Base-by-base conservation (phyloP, 2,797 vertebrate genomes). In the Falco berigora region DNA sequence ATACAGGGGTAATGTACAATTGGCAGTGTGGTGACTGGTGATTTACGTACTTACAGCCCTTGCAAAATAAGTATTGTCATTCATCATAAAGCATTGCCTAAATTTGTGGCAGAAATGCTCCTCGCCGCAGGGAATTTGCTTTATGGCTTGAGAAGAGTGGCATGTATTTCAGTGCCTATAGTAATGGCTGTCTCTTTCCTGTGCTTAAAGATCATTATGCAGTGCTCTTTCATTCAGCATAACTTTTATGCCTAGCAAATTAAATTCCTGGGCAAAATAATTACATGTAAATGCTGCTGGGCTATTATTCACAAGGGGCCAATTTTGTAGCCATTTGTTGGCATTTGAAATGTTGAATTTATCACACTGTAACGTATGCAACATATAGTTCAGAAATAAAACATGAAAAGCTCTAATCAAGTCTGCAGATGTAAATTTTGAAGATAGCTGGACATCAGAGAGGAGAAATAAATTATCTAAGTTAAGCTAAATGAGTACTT, bases 271-370 rank as follows among this genome's bases (percentile, higher is more conserved):
- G 74, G 88, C 87, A 96, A 95, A 97, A 97, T 98, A 98, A 98
- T 98, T 97, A 89, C 94, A 94, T 96, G 92, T 96, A 97, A 98
- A 97, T 94, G 96, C 76, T 97, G 88, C 94, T 96, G 78, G 91
- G 86, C 86, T 97, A 61, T 96, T 97, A 97, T 85, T 98, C 97
- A 96, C 97, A 72, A 97, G 95, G 92, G 97, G 81, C 91, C 96
- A 97, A 98, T 98, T 98, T 98, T 97, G 87, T 94, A 95, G 91
- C 90, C 97, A 92, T 96, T 98, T 97, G 96, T 96, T 97, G 96
- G 87, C 92, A 96, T 96, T 96, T 93, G 90, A 97, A 97, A 97
- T 96, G 96, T 97, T 96, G 95, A 81, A 97, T 96, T 97, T 94
- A 94, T 96, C 89, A 91, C 17, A 44, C 71, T 89, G 73, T 77